Base-by-base conservation (phyloP, 2,888 invertebrate genomes). In the Ceramica pisi region DNA sequence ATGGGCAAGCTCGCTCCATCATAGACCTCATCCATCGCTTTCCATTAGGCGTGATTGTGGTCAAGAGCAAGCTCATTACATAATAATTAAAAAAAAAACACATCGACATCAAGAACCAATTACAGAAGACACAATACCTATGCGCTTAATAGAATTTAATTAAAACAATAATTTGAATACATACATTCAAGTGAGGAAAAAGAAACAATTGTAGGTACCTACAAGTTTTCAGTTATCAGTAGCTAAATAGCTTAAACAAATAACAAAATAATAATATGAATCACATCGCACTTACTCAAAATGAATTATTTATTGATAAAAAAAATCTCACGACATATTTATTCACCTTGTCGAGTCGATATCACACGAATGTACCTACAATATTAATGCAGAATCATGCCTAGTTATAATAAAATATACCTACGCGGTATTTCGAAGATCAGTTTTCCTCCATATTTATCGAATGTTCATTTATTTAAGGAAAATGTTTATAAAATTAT, bases 311-410 rank as follows among this genome's bases (percentile, higher is more conserved):
- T 21, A 65, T 46, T 71, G 72, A 78, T 78, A 57, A 64, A 71
- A 71, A 56, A 26, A 21, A 61, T 75, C 75, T 78, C 79, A 78
- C 75, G 64, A 51, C 48, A 70, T 14, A n/a, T 60, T 60, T 48
- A 50, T 51, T 77, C 53, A 41, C 53, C 51, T 51, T 23, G 69
- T 9, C 26, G 57, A 62, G 46, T 44, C 23, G 35, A 31, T 57
- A 65, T 38, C 71, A 56, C 7, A 26, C 53, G 23, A 23, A 53
- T 38, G 19, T 55, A 55, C n/a, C 19, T 26, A 53, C 9, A 19
- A 10, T 41, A 26, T 61, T 19, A 8, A 6, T 60, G n/a, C 59
- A 44, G n/a, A 61, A 67, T 21, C 48, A 67, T 61, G 46, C 1
- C 4, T 21, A 19, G 9, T 14, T 26, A 26, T 50, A 51, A 55